phyloP scores from a whole-genome alignment of 2,888 invertebrate genomes.

The Beris morrisii region DNA sequence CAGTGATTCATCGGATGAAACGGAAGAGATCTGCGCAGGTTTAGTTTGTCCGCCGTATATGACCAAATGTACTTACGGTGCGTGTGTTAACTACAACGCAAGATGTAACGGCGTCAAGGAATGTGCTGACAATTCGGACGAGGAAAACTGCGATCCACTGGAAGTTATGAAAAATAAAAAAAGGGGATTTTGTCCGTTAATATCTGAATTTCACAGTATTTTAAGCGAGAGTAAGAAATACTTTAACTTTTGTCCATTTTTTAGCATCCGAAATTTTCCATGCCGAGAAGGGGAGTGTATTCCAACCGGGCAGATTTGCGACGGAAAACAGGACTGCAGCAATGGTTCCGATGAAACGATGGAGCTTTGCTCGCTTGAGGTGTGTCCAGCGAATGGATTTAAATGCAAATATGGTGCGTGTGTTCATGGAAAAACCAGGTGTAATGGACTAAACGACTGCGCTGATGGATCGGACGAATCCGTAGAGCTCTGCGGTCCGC shows the following conservation, averaged over 20 bases:
- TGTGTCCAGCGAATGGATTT: slow-evolving; percentile 61
- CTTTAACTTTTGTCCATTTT: no score
- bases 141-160: slow-evolving; percentile 15
- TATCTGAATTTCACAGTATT: neutral
- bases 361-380: slow-evolving; percentile 44
- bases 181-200: no score
- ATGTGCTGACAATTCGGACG: slow-evolving; percentile 36
- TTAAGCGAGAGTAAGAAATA: neutral
- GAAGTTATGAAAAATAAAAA: slow-evolving; percentile 9
- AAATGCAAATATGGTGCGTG: slow-evolving; percentile 66
- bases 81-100: slow-evolving; percentile 61
- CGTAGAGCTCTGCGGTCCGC: slow-evolving; percentile 9
- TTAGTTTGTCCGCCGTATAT: slow-evolving; percentile 58
- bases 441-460: slow-evolving; percentile 45
- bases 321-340: neutral
- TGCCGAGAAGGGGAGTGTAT: no score
- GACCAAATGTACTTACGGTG: slow-evolving; percentile 65
- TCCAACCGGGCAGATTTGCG: neutral
- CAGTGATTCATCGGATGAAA: slow-evolving; percentile 38
- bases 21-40: slow-evolving; percentile 45
- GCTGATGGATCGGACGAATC: slow-evolving; percentile 34
- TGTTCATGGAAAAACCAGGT: slow-evolving; percentile 60
- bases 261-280: no score
- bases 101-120: slow-evolving; percentile 52
- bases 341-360: slow-evolving; percentile 40